Conservation (phyloP, 2,113 vertebrate species). For the Prinia subflava region DNA sequence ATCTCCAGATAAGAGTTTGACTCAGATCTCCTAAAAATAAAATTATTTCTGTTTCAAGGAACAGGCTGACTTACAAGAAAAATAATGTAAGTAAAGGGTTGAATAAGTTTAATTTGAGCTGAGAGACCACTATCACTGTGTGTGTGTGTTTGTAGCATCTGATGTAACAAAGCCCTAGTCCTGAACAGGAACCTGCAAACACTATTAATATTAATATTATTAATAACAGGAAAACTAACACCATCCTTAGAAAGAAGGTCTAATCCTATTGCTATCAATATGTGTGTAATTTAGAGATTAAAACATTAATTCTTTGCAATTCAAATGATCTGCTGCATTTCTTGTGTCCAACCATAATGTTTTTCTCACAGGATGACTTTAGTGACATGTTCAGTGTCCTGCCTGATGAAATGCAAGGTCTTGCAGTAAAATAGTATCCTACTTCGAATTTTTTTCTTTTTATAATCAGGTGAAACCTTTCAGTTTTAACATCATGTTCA, state of each 20-base stretch:
- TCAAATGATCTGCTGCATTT: neutral
- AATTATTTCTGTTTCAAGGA: neutral
- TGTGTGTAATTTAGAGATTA: neutral
- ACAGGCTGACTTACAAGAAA: neutral
- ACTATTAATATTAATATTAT: neutral
- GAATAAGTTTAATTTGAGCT: neutral
- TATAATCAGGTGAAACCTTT: neutral
- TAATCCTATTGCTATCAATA: neutral
- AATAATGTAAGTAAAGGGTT: neutral
- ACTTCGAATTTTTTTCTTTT: neutral
- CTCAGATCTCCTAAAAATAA: neutral
- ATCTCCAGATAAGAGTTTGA: neutral
- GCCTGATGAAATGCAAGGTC: neutral
- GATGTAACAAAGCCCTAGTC: neutral
- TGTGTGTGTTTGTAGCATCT: neutral
- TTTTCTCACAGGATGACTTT: neutral
- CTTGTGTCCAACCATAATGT: neutral
- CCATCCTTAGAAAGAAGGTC: neutral
- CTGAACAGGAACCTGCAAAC: neutral
- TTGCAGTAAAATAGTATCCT: neutral
- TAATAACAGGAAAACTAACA: neutral
- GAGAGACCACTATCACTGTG: neutral
- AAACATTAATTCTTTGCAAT: neutral
- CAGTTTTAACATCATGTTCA: neutral
- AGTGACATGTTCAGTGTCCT: neutral